A percentile compares a stretch with the other conserved stretches of the same genome.
These are phyloP conservation scores for Plumapathes pennacea DNA, from an alignment of 92 coral and sea anemone genomes.

Conservation along the genomic window DNA sequence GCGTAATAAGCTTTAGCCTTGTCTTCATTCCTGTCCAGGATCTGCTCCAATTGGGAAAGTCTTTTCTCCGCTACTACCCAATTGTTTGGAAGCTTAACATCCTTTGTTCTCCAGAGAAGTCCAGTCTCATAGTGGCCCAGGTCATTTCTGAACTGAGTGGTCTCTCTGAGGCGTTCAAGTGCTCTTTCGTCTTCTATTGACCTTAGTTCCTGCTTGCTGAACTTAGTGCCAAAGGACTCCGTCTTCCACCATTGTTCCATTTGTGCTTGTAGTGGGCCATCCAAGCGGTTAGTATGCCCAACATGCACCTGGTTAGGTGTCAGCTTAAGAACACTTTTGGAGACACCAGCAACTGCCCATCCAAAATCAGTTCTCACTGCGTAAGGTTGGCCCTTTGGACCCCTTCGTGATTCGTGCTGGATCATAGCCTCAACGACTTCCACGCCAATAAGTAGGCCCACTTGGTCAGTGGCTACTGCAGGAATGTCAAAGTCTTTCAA, in stretches of 20 bases:
- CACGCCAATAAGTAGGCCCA: slow-evolving; percentile 59
- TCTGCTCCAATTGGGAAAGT: slow-evolving; percentile 35
- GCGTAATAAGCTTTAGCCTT: slow-evolving; percentile 27
- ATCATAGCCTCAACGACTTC: slow-evolving; percentile 51
- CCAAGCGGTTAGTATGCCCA: slow-evolving; percentile 20
- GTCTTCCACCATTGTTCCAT: slow-evolving; percentile 70
- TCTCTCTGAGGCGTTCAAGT: slow-evolving; percentile 23
- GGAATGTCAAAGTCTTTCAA: slow-evolving; percentile 56
- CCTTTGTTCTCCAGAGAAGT: slow-evolving; percentile 35
- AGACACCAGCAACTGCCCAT: slow-evolving; percentile 59
- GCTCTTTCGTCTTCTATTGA: slow-evolving; percentile 54
- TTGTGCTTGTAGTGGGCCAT: slow-evolving; percentile 28
- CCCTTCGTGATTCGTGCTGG: slow-evolving; percentile 47
- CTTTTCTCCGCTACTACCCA: slow-evolving; percentile 23
- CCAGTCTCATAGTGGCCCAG: slow-evolving; percentile 53
- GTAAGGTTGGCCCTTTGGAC: slow-evolving; percentile 57
- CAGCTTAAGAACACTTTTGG: slow-evolving; percentile 19
- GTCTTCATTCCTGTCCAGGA: slow-evolving; percentile 24
- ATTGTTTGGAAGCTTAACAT: slow-evolving; percentile 43
- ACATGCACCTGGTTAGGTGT: slow-evolving; percentile 21
- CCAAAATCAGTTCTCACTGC: slow-evolving; percentile 66
- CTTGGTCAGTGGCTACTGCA: slow-evolving; percentile 38
- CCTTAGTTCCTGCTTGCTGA: slow-evolving; percentile 6
- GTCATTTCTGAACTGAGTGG: slow-evolving; percentile 41
- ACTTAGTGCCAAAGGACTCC: slow-evolving; percentile 68